These are phyloP conservation scores for Synodontis membranacea DNA, from an alignment of 2,113 vertebrate genomes.

Conservation along the genomic window DNA sequence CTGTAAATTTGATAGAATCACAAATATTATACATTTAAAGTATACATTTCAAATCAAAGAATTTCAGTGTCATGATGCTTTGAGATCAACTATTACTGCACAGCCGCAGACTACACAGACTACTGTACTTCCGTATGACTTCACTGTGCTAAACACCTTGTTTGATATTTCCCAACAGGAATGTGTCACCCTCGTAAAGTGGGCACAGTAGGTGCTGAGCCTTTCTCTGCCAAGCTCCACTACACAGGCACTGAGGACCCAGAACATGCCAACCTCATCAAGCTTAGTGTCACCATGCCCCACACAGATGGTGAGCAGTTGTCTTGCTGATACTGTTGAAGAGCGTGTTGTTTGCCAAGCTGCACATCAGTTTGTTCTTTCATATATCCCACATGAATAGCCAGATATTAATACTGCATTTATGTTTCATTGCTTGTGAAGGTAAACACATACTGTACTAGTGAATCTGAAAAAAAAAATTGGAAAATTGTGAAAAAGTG, in stretches of 20 bases:
- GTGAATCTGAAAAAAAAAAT: too few relatives aligned
- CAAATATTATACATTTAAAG: not conserved
- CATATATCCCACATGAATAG: constrained; percentile 18
- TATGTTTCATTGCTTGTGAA: not conserved
- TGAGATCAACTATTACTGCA: not conserved
- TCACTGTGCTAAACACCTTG: constrained; percentile 20
- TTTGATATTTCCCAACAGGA: constrained; percentile 70
- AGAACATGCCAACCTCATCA: constrained; percentile 85
- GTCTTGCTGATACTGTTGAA: constrained; percentile 15
- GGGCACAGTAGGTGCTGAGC: constrained; percentile 88
- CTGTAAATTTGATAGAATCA: not conserved
- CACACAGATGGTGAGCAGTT: constrained; percentile 86
- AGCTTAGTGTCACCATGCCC: constrained; percentile 90
- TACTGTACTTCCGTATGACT: constrained; percentile 2
- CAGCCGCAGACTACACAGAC: not conserved
- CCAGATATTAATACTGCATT: constrained; percentile 18
- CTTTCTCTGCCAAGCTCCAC: constrained; percentile 91
- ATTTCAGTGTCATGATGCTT: not conserved
- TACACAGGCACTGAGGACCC: constrained; percentile 87
- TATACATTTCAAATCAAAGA: not conserved
- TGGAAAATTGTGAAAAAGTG: too few relatives aligned
- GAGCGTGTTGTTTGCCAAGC: not conserved
- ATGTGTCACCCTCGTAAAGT: constrained; percentile 87
- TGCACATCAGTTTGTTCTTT: not conserved
- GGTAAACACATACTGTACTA: not conserved